Percentiles rank a stretch among this genome's conserved stretches.
phyloP scores from a whole-genome alignment of 2,797 vertebrate species.

The Syngnathus acus region DNA sequence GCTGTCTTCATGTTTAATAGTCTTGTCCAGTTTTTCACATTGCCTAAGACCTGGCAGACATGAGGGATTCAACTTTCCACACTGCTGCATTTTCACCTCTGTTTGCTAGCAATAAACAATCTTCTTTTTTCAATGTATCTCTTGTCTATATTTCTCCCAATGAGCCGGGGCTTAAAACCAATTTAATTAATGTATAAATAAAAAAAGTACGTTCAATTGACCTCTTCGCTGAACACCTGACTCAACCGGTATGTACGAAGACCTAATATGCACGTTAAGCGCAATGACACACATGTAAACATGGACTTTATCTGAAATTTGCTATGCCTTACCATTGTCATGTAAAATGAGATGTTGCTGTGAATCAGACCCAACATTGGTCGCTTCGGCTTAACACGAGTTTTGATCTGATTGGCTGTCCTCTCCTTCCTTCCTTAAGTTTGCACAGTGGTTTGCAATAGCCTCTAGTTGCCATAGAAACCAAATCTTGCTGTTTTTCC shows the following conservation, averaged over 20 bases:
- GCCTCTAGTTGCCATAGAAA: constrained; percentile 84
- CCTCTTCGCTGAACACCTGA: too few relatives aligned
- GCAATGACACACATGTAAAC: too few relatives aligned
- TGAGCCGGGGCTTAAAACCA: too few relatives aligned
- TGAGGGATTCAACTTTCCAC: too few relatives aligned
- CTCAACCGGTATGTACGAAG: too few relatives aligned
- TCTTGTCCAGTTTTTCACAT: too few relatives aligned
- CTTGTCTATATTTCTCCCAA: too few relatives aligned
- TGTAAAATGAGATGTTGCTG: neutral
- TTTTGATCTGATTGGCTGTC: neutral
- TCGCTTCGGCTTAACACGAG: neutral
- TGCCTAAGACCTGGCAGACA: too few relatives aligned
- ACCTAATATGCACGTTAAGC: too few relatives aligned
- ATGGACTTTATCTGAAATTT: neutral
- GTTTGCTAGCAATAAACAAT: neutral
- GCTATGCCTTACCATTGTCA: neutral
- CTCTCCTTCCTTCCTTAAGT: neutral
- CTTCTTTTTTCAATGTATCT: too few relatives aligned
- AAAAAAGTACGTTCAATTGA: neutral
- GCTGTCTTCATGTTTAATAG: too few relatives aligned
- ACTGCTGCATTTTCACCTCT: neutral
- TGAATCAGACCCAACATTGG: neutral
- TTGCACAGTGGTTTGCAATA: constrained; percentile 50
- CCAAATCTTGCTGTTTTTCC: constrained; percentile 61
- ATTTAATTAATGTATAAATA: too few relatives aligned